Evolutionary conservation across 2,888 invertebrate species (phyloP), one percentile per base, ranked within the genome.

Genomic region (Cosmia pyralina): DNA sequence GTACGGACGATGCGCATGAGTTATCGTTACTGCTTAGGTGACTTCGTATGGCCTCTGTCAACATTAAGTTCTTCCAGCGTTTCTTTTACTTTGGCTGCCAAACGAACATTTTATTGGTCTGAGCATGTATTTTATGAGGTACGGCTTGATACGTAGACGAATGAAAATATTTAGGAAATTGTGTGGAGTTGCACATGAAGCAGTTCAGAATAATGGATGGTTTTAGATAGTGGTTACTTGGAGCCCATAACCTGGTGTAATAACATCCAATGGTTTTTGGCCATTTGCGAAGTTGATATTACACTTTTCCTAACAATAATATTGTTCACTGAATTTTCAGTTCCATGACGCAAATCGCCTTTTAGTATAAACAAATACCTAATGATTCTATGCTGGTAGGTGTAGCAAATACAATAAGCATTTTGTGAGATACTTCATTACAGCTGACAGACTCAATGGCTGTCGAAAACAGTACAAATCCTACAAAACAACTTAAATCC

Each of bases 21-120:
- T 93, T 90, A 87, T 85, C 77, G 88, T 90, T 88, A 90, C 90
- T 89, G 90, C 89, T 90, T 90, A 91, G 91, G 92, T 93, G 90
- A 85, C 88, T 78, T 82, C 79, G 79, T 83, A 84, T 75, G 83
- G 87, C 87, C 85, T 87, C 83, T 83, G 87, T 85, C 85, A 81
- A 85, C 86, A 86, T 84, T 81, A 79, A 83, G 44, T 83, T 79
- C 38, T 53, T 44, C 58, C 38, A 65, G 19, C 83, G 79, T 85
- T 77, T 82, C 81, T 77, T 81, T 85, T 77, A 79, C 75, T 81
- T 85, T 79, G 81, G 77, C 52, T 62, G 81, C 84, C 84, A 84
- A 83, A 80, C 65, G n/a, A 74, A 80, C 50, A 62, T 81, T 80
- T 83, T 80, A 80, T 80, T 83, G 69, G 68, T 83, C 83, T 68